Conservation (phyloP, 2,888 invertebrate genomes). For the Polymixis lichenea region DNA sequence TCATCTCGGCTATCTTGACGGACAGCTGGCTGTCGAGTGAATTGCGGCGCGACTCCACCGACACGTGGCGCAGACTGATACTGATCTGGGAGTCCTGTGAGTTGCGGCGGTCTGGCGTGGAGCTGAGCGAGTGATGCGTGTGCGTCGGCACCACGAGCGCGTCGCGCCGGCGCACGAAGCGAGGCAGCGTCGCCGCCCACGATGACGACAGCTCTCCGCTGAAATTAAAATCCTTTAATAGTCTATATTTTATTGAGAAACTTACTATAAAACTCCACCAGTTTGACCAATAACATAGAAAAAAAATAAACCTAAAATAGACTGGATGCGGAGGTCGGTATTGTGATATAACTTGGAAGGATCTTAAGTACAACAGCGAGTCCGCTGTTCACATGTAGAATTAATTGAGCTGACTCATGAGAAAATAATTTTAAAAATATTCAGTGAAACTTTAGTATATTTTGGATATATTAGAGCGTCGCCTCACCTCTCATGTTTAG, state of each 20-base stretch:
- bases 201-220: conserved; percentile 97
- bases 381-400: conserved; percentile 16
- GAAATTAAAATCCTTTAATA: conserved; percentile 14
- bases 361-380: conserved; percentile 12
- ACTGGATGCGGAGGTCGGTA: conserved; percentile 1
- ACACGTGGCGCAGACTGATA: conserved; percentile 95
- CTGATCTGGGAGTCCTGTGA: conserved; percentile 93
- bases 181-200: conserved; percentile 97
- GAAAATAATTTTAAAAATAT: neutral
- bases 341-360: conserved; percentile 12
- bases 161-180: conserved; percentile 95
- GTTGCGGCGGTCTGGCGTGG: conserved; percentile 91
- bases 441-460: neutral
- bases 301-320: conserved; percentile 13
- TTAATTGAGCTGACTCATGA: conserved; percentile 12
- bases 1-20: conserved; percentile 95
- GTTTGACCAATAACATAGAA: neutral
- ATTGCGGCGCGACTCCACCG: conserved; percentile 96
- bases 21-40: conserved; percentile 97
- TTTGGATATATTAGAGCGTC: neutral
- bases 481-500: conserved; percentile 84
- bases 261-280: neutral
- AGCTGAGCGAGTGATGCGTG: conserved; percentile 88
- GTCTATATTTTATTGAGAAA: neutral
- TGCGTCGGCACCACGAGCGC: conserved; percentile 92